Percentiles rank a stretch among this genome's conserved stretches.
Conservation (phyloP, 1,140 invertebrate species). For the Drosophila pandora region DNA sequence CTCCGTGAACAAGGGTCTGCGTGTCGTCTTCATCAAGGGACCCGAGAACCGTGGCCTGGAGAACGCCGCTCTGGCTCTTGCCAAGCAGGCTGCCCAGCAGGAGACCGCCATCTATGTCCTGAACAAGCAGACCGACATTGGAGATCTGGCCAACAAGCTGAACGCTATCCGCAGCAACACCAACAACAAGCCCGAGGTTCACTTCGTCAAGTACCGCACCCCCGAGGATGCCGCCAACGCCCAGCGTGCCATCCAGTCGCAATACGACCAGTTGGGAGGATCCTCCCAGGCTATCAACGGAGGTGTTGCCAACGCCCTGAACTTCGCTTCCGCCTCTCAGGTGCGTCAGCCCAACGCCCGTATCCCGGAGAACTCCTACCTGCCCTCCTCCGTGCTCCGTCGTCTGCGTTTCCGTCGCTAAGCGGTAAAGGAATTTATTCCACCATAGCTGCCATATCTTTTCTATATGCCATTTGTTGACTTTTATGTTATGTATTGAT, state of each 20-base stretch:
- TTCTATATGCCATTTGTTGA: slow-evolving; percentile 56
- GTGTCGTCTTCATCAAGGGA: slow-evolving; percentile 78
- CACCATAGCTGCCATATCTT: not conserved
- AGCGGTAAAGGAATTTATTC: slow-evolving; percentile 1
- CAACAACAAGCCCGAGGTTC: slow-evolving; percentile 74
- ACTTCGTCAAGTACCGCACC: slow-evolving; percentile 73
- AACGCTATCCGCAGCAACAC: slow-evolving; percentile 66
- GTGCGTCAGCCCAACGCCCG: slow-evolving; percentile 55
- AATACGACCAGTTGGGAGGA: slow-evolving; percentile 65
- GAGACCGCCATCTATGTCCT: slow-evolving; percentile 77
- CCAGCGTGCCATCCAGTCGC: slow-evolving; percentile 65
- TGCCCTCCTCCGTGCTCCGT: slow-evolving; percentile 69
- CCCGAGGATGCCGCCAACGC: slow-evolving; percentile 73
- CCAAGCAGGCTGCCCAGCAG: slow-evolving; percentile 75
- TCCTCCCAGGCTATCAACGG: slow-evolving; percentile 51
- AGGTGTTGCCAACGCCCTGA: slow-evolving; percentile 67
- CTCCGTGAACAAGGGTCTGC: slow-evolving; percentile 69
- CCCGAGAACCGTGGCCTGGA: slow-evolving; percentile 76
- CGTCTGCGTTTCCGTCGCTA: slow-evolving; percentile 68
- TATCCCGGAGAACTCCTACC: slow-evolving; percentile 70
- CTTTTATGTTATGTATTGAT: slow-evolving; percentile 73
- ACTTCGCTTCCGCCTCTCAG: slow-evolving; percentile 64
- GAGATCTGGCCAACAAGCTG: slow-evolving; percentile 62
- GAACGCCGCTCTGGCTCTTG: slow-evolving; percentile 71
- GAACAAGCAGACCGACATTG: slow-evolving; percentile 71